phyloP scores from a whole-genome alignment of 2,888 invertebrate species.

The Erebia aethiops region DNA sequence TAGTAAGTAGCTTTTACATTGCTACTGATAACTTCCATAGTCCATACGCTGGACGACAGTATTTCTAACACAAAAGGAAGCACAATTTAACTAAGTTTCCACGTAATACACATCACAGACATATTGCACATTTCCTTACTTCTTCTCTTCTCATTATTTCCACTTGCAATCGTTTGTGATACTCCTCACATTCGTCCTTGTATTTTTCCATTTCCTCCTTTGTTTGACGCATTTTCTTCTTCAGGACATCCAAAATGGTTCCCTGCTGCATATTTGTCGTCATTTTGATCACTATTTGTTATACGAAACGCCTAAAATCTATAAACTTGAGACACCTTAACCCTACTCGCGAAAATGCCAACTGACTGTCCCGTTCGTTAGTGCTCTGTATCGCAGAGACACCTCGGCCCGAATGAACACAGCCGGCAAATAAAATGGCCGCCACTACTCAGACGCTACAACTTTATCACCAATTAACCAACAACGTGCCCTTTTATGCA shows the following conservation, averaged over 20 bases:
- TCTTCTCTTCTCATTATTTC: constrained; percentile 98
- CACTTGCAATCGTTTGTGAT: constrained; percentile 96
- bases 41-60: constrained; percentile 55
- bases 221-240: constrained; percentile 99
- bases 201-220: constrained; percentile 99
- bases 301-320: constrained; percentile 66
- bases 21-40: constrained; percentile 71
- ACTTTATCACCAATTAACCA: constrained; percentile 64
- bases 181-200: constrained; percentile 98
- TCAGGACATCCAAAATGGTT: constrained; percentile 97
- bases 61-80: constrained; percentile 52
- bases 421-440: constrained; percentile 82
- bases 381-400: constrained; percentile 76
- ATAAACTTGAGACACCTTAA: constrained; percentile 80
- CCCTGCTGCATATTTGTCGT: constrained; percentile 96
- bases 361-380: constrained; percentile 76
- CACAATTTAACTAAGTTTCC: constrained; percentile 54
- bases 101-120: constrained; percentile 68
- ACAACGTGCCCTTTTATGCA: constrained; percentile 52
- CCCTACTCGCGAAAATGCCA: constrained; percentile 82
- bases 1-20: constrained; percentile 58
- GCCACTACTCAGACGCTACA: constrained; percentile 68
- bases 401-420: constrained; percentile 80
- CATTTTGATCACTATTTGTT: constrained; percentile 85
- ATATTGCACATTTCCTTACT: constrained; percentile 88